A percentile compares a stretch with the other conserved stretches of the same genome.
Conservation (phyloP, 1,140 invertebrate genomes). For the Drosophila rufa region DNA sequence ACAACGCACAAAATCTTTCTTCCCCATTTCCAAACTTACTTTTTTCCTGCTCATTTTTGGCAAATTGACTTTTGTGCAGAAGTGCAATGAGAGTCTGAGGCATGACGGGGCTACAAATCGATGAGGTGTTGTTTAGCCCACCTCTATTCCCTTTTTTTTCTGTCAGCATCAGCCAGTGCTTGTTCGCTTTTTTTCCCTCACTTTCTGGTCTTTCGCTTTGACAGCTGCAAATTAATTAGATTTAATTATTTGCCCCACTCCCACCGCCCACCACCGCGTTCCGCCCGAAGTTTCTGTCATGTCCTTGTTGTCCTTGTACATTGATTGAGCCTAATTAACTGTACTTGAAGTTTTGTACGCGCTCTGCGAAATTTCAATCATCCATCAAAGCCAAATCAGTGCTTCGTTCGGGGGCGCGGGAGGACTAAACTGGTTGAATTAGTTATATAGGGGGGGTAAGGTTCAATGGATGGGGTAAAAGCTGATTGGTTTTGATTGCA, state of each 20-base stretch:
- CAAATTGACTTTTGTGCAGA: conserved; percentile 70
- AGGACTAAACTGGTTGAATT: conserved; percentile 7
- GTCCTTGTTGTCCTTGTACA: conserved; percentile 49
- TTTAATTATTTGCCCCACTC: conserved; percentile 73
- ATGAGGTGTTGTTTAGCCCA: conserved; percentile 60
- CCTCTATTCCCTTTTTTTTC: conserved; percentile 21
- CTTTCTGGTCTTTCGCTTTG: conserved; percentile 52
- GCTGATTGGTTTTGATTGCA: conserved; percentile 24
- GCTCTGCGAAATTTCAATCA: conserved; percentile 75
- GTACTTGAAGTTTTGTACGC: conserved; percentile 77
- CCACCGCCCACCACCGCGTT: conserved; percentile 1
- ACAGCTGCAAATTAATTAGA: conserved; percentile 83
- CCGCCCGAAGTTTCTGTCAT: conserved; percentile 24
- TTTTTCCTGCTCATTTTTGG: conserved; percentile 59
- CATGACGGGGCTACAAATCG: conserved; percentile 75
- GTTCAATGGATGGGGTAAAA: neutral
- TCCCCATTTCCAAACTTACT: neutral
- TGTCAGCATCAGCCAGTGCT: neutral
- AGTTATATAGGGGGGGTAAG: neutral
- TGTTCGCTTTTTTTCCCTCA: conserved; percentile 17
- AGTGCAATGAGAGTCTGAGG: conserved; percentile 29
- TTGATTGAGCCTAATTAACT: conserved; percentile 82
- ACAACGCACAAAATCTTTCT: conserved; percentile 57
- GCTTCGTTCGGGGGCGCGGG: neutral
- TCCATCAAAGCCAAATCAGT: conserved; percentile 72